Base-by-base conservation (phyloP, 1,140 invertebrate genomes). In the Eciton burchellii region DNA sequence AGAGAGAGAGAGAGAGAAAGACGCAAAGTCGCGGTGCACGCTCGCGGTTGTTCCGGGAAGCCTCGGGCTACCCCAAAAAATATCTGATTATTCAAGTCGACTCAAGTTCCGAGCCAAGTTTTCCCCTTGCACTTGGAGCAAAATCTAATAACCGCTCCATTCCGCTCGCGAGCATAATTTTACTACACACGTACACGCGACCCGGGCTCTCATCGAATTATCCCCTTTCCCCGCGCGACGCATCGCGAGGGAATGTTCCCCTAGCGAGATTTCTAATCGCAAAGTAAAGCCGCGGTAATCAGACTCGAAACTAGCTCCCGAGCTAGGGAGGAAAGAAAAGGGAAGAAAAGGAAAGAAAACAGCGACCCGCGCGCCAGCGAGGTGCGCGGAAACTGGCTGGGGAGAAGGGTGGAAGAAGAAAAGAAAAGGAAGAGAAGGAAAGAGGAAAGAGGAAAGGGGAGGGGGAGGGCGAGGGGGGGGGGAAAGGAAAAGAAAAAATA, bases 11-110 rank as follows among this genome's bases (percentile, higher is more conserved):
- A n/a, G n/a, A n/a, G n/a, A n/a, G n/a, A n/a, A n/a, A n/a, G n/a
- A n/a, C n/a, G n/a, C n/a, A n/a, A n/a, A n/a, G n/a, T n/a, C 35
- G 6, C 35, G 6, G 6, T 35, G 6, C 6, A 6, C 35, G 6
- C 6, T 35, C 35, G 35, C 6, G 6, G 35, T 35, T 35, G 35
- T 35, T 6, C 35, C 6, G 35, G 35, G 35, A 35, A 35, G 35
- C 6, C 6, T 35, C 6, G 6, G 35, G 6, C 35, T 6, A 35
- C 6, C n/a, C n/a, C 35, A 35, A 35, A 35, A 35, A 6, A 5
- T 68, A 29, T 43, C 21, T 72, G 59, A 59, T 73, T 73, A n/a
- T 59, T 60, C 21, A 19, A n/a, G n/a, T n/a, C 19, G 35, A 59
- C 4, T 9, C 16, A 60, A 16, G 11, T 24, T 59, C 57, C 59